These are phyloP conservation scores for Mormyrus proboscirostris DNA, from an alignment of 2,797 vertebrate species.

Conservation along the genomic window DNA sequence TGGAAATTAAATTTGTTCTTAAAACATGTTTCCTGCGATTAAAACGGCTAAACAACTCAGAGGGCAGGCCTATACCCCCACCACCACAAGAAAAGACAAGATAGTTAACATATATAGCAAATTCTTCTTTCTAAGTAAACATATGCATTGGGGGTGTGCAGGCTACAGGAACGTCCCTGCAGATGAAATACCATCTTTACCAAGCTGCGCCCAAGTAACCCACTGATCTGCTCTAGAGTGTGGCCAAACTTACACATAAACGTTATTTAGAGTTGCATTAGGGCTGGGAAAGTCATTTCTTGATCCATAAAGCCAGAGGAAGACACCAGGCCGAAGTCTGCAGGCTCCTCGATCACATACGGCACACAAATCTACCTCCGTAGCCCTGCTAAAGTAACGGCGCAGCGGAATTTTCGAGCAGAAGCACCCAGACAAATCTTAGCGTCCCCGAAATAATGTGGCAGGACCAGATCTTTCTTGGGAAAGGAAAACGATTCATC, in stretches of 20 bases:
- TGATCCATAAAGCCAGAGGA: slow-evolving; percentile 66
- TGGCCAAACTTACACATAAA: slow-evolving; percentile 59
- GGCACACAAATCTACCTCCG: slow-evolving; percentile 57
- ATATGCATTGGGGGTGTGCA: background rate
- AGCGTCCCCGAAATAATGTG: slow-evolving; percentile 70
- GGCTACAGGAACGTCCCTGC: background rate
- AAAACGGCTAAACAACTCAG: background rate
- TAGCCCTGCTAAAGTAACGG: slow-evolving; percentile 58
- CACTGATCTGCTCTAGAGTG: slow-evolving; percentile 58
- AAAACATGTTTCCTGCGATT: background rate
- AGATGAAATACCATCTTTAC: slow-evolving; percentile 44
- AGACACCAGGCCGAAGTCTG: slow-evolving; percentile 53
- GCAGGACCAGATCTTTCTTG: slow-evolving; percentile 74
- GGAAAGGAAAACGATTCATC: slow-evolving; percentile 76
- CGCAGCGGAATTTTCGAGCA: slow-evolving; percentile 60
- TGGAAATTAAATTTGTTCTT: background rate
- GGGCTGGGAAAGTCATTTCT: slow-evolving; percentile 51
- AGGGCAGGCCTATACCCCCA: background rate
- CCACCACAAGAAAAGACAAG: background rate
- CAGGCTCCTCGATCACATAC: slow-evolving; percentile 48
- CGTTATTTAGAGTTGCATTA: slow-evolving; percentile 61
- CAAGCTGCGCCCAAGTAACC: slow-evolving; percentile 53
- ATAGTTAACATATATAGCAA: background rate
- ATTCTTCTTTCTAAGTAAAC: background rate
- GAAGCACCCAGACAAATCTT: slow-evolving; percentile 66